A percentile compares a stretch with the other conserved stretches of the same genome.
phyloP scores from a whole-genome alignment of 2,797 vertebrate genomes.

The Argyrosomus regius region DNA sequence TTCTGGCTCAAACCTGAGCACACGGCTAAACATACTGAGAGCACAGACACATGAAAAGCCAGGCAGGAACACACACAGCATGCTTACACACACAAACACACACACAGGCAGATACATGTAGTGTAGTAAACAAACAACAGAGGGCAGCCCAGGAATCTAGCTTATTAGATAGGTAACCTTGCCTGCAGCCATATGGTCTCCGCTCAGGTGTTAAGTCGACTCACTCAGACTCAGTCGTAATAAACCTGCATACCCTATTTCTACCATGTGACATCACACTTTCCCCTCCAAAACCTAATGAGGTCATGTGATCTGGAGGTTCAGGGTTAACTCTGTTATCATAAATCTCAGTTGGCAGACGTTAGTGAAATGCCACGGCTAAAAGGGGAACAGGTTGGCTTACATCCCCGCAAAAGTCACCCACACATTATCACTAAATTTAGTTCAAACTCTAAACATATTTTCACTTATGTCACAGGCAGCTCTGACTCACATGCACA shows the following conservation, averaged over 20 bases:
- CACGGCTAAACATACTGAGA: slow-evolving; percentile 60
- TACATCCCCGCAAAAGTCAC: slow-evolving; percentile 53
- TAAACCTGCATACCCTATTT: slow-evolving; percentile 34
- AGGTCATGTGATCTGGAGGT: slow-evolving; percentile 47
- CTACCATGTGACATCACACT: slow-evolving; percentile 48
- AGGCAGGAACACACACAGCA: slow-evolving; percentile 36
- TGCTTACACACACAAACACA: slow-evolving; percentile 29
- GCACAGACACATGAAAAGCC: slow-evolving; percentile 50
- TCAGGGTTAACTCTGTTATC: slow-evolving; percentile 39
- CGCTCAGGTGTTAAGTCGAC: slow-evolving; percentile 50
- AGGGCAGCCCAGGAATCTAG: slow-evolving; percentile 30
- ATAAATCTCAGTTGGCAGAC: slow-evolving; percentile 57
- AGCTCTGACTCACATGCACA: slow-evolving; percentile 19
- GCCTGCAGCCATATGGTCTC: slow-evolving; percentile 56
- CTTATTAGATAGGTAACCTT: slow-evolving; percentile 62
- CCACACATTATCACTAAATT: slow-evolving; percentile 52
- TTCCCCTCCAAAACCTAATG: slow-evolving; percentile 31
- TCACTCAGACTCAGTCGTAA: slow-evolving; percentile 9
- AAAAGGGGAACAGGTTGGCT: slow-evolving; percentile 68
- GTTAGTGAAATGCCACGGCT: slow-evolving; percentile 56
- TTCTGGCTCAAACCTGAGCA: slow-evolving; percentile 64
- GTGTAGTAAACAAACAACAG: slow-evolving; percentile 60
- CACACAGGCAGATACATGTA: slow-evolving; percentile 21
- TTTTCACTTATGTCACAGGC: slow-evolving; percentile 16
- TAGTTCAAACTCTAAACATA: slow-evolving; percentile 29